Evolutionary conservation across 2,113 vertebrate species (phyloP).

Genomic region (Phalacrocorax carbo): DNA sequence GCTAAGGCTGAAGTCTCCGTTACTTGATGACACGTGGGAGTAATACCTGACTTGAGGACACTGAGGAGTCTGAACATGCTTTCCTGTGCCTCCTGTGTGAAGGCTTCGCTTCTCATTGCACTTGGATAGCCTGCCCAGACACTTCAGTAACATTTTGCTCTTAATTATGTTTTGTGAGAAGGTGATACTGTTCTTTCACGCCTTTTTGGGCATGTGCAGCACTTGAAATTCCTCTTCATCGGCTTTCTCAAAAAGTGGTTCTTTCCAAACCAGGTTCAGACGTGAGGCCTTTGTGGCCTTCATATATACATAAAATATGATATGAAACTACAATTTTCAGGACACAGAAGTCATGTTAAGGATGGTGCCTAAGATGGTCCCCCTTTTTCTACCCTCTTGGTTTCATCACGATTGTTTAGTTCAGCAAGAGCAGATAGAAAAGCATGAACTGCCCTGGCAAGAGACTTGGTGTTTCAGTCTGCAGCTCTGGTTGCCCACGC

Average conservation of each 20-base stretch:
- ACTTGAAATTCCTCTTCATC: background rate
- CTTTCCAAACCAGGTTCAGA: background rate
- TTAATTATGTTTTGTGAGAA: background rate
- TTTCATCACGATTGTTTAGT: background rate
- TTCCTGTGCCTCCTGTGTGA: background rate
- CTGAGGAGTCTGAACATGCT: background rate
- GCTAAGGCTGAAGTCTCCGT: background rate
- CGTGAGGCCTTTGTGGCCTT: background rate
- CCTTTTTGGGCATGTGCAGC: background rate
- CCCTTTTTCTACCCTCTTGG: background rate
- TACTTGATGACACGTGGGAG: background rate
- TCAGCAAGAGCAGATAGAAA: background rate
- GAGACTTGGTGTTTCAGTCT: background rate
- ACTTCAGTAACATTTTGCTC: background rate
- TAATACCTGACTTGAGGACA: background rate
- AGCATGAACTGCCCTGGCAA: rapidly evolving
- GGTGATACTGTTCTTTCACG: rapidly evolving
- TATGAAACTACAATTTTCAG: background rate
- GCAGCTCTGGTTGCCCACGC: background rate
- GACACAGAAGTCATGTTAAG: background rate
- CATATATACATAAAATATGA: background rate
- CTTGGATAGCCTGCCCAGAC: background rate
- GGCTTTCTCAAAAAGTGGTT: background rate
- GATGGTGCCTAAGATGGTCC: background rate
- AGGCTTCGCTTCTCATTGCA: background rate